Percentiles rank a stretch among this genome's conserved stretches.
phyloP scores from a whole-genome alignment of 2,888 invertebrate species.

The Anoplius nigerrimus region DNA sequence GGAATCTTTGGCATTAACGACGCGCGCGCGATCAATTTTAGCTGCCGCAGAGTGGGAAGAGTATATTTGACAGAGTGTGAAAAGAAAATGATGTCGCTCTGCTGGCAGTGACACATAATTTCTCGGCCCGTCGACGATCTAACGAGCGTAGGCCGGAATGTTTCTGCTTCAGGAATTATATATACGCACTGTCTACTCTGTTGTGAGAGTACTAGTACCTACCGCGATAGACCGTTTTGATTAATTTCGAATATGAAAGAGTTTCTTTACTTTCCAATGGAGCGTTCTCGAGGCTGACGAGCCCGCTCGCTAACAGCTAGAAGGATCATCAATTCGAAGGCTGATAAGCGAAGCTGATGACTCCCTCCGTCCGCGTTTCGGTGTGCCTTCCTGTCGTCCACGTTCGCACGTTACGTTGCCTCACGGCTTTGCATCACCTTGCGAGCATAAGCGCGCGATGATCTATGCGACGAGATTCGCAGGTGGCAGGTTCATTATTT shows the following conservation, averaged over 20 bases:
- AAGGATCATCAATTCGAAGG: constrained; percentile 1
- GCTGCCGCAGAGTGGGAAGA: too few species aligned
- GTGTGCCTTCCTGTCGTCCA: not conserved
- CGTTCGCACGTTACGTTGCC: constrained; percentile 15
- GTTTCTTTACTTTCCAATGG: too few species aligned
- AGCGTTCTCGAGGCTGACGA: not conserved
- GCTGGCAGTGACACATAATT: constrained; percentile 32
- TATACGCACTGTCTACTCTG: too few species aligned
- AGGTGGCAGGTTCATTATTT: constrained; percentile 48
- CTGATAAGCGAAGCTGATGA: not conserved
- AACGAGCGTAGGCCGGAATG: constrained; percentile 10
- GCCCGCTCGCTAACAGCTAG: too few species aligned
- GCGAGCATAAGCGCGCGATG: constrained; percentile 26
- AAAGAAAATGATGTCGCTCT: constrained; percentile 29
- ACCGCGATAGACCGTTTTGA: not conserved
- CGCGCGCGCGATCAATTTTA: too few species aligned
- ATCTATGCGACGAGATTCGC: constrained; percentile 31
- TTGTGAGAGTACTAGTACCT: too few species aligned
- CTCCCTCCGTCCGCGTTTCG: not conserved
- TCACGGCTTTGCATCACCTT: constrained; percentile 32
- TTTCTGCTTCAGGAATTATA: constrained; percentile 26
- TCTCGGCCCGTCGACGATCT: constrained; percentile 22
- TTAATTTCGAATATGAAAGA: not conserved
- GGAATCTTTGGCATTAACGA: too few species aligned
- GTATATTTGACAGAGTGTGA: too few species aligned